Evolutionary conservation across 2,113 vertebrate species (phyloP), one percentile per base, ranked within the genome.

Genomic region (Dissostichus mawsoni): DNA sequence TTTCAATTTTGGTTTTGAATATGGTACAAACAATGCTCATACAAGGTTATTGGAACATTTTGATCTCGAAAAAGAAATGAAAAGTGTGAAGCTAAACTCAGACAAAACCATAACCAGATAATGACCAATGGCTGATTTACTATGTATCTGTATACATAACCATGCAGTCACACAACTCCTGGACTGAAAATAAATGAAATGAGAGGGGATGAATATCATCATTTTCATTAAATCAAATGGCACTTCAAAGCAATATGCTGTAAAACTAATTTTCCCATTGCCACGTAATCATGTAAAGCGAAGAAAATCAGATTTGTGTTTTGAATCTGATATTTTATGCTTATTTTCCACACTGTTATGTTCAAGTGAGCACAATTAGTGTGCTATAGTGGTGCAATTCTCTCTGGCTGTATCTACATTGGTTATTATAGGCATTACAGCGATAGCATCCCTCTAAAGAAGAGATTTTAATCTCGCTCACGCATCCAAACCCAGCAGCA

Each of bases 281-380:
- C 83, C 74, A 73, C 71, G 57, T 80, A 64, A 77, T 84, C 51
- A 77, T 69, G 61, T 73, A 65, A 66, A 62, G 86, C 8, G n/a
- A 77, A 57, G 52, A 18, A 44, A 87, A 81, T 89, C 69, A 65
- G 73, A 84, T 82, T 68, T 83, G 74, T 76, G 70, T 72, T 63
- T 75, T 29, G 53, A 80, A 82, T 89, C n/a, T 75, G 76, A 81
- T 76, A 53, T 78, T 69, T 81, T 64, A 81, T 20, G 76, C 67
- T 69, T 72, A 79, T 81, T 83, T 74, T 65, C 77, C 59, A 62
- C 71, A 33, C 71, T 69, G 33, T 83, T 59, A 48, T 61, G 50
- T 69, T 64, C 47, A 72, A 76, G 17, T 81, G 63, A 62, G 73
- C 55, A 33, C 55, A 67, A 71, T 79, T 66, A 73, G 20, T 64